Conservation (phyloP, 1,140 invertebrate species). For the Agrilus planipennis region DNA sequence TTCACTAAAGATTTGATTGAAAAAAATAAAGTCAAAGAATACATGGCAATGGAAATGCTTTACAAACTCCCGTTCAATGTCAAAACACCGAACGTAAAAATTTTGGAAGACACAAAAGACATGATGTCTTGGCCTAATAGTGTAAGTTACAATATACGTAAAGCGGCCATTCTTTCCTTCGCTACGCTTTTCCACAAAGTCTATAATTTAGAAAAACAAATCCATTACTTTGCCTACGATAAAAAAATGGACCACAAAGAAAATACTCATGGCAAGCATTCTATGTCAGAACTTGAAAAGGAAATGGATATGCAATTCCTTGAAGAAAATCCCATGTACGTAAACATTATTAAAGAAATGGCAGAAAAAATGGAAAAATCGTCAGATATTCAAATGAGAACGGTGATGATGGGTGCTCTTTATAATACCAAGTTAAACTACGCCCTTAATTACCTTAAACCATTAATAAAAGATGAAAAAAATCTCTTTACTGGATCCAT, state of each 20-base stretch:
- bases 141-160: constrained; percentile 18
- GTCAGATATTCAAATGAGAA: constrained; percentile 13
- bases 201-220: neutral
- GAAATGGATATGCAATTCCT: no score
- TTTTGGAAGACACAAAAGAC: constrained; percentile 31
- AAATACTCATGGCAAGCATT: constrained; percentile 6
- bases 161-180: constrained; percentile 31
- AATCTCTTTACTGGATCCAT: no score
- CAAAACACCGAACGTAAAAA: constrained; percentile 23
- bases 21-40: constrained; percentile 22
- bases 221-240: neutral
- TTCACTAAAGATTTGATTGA: constrained; percentile 31
- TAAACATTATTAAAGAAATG: neutral
- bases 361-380: constrained; percentile 14
- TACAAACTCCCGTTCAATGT: constrained; percentile 31
- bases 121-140: constrained; percentile 20
- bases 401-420: constrained; percentile 19
- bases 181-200: constrained; percentile 30
- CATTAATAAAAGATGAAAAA: constrained; percentile 16
- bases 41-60: constrained; percentile 25
- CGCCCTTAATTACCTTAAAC: constrained; percentile 18
- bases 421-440: constrained; percentile 19
- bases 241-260: neutral
- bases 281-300: no score
- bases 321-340: constrained; percentile 3